Evolutionary conservation across 2,797 vertebrate species (phyloP).

Genomic region (Halcyon badia): DNA sequence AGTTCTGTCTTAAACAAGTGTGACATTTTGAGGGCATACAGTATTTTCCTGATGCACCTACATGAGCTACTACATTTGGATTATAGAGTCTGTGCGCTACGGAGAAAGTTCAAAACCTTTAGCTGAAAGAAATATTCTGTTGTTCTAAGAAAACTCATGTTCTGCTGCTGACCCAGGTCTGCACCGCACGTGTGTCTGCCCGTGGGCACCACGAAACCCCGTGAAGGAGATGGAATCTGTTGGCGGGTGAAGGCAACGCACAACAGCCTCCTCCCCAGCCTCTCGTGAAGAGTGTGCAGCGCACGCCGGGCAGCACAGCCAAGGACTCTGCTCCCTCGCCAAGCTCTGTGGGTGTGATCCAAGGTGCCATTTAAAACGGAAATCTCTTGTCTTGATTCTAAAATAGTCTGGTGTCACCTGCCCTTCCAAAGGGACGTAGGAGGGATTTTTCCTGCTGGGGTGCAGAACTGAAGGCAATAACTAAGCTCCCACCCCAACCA

Average conservation of each 20-base stretch:
- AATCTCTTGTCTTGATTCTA: not conserved
- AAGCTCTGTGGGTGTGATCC: not conserved
- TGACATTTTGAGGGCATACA: slow-evolving; percentile 37
- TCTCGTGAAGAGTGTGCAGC: too few relatives aligned
- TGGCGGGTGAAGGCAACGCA: accelerated
- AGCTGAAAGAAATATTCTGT: not conserved
- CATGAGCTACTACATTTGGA: accelerated
- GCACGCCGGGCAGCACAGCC: not conserved
- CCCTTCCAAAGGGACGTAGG: not conserved
- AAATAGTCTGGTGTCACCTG: not conserved
- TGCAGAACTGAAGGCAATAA: not conserved
- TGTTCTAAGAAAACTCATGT: not conserved
- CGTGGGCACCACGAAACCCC: accelerated
- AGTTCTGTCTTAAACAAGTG: not conserved
- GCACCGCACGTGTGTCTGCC: not conserved
- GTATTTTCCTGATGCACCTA: not conserved
- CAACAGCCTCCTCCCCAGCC: not conserved
- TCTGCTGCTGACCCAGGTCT: not conserved
- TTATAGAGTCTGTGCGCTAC: accelerated
- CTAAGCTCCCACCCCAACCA: not conserved
- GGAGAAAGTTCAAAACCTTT: not conserved
- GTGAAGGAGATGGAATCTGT: accelerated
- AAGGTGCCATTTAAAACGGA: not conserved
- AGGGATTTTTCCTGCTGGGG: not conserved
- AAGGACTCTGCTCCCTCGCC: not conserved